Conservation (phyloP, 1,140 invertebrate species). For the Papilio polytes region DNA sequence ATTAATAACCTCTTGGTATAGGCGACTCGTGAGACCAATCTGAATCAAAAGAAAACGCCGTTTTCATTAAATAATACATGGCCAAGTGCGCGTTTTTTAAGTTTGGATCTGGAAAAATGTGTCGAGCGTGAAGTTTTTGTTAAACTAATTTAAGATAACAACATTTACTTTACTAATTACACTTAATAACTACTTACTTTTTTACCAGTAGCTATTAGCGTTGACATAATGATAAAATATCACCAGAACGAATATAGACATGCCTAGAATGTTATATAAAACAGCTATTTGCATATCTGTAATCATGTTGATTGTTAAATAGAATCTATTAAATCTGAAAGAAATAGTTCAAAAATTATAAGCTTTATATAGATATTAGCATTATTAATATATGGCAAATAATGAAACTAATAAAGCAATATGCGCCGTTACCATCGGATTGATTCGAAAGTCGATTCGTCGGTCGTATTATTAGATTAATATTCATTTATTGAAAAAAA, state of each 20-base stretch:
- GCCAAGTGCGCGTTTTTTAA: too few relatives aligned
- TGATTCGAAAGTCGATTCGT: too few relatives aligned
- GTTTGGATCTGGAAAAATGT: too few relatives aligned
- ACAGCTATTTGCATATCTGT: constrained; percentile 98
- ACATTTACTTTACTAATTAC: background rate
- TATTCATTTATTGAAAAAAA: too few relatives aligned
- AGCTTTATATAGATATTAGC: too few relatives aligned
- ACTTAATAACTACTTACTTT: constrained; percentile 30
- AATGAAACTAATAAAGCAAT: too few relatives aligned
- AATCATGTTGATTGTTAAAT: constrained; percentile 88
- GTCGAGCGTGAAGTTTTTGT: background rate
- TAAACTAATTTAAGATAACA: background rate
- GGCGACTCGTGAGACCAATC: background rate
- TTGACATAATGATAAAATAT: constrained; percentile 99
- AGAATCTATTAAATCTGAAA: constrained; percentile 43
- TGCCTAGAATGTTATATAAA: constrained; percentile 97
- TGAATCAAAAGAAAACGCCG: constrained; percentile 35
- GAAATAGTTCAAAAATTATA: constrained; percentile 5
- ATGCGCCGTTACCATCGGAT: too few relatives aligned
- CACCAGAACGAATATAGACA: constrained; percentile 96
- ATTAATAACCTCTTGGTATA: background rate
- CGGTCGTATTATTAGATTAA: too few relatives aligned
- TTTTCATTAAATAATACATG: too few relatives aligned
- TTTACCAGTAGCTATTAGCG: constrained; percentile 90
- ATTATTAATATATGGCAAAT: too few relatives aligned